phyloP scores from a whole-genome alignment of 2,797 vertebrate genomes.

The Smutsia temminckii region DNA sequence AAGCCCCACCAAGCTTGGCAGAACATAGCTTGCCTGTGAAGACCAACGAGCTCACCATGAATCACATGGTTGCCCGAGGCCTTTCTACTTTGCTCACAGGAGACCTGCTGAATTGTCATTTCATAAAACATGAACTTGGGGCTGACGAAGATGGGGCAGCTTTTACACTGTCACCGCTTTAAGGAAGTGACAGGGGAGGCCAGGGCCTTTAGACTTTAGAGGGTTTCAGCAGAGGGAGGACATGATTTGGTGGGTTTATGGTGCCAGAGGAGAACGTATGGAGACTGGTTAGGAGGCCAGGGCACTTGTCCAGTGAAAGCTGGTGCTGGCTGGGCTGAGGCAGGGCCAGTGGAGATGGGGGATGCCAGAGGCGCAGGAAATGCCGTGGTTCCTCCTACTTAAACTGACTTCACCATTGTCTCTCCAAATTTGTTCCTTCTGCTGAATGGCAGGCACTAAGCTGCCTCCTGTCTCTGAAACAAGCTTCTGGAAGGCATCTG shows the following conservation, averaged over 20 bases:
- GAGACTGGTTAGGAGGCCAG: background rate
- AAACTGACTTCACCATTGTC: background rate
- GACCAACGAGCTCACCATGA: no score
- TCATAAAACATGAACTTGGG: background rate
- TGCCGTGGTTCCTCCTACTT: no score
- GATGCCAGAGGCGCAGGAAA: background rate
- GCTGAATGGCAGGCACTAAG: background rate
- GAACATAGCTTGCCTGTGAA: background rate
- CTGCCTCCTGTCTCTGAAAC: background rate
- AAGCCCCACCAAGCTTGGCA: background rate
- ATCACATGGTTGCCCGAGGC: no score
- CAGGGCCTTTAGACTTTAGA: background rate
- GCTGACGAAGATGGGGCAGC: background rate
- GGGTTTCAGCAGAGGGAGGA: background rate
- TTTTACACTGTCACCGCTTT: background rate
- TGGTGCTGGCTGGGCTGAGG: no score
- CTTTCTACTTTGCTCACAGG: no score
- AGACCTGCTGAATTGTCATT: background rate
- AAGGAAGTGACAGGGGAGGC: background rate
- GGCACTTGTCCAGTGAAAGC: no score
- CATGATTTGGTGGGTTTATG: background rate
- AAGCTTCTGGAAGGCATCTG: background rate
- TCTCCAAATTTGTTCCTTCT: background rate
- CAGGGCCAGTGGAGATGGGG: background rate
- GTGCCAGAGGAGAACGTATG: fast-evolving